Percentiles rank a stretch among this genome's conserved stretches.
These are phyloP conservation scores for Phymastichus coffea DNA, from an alignment of 1,140 invertebrate species.

Conservation along the genomic window DNA sequence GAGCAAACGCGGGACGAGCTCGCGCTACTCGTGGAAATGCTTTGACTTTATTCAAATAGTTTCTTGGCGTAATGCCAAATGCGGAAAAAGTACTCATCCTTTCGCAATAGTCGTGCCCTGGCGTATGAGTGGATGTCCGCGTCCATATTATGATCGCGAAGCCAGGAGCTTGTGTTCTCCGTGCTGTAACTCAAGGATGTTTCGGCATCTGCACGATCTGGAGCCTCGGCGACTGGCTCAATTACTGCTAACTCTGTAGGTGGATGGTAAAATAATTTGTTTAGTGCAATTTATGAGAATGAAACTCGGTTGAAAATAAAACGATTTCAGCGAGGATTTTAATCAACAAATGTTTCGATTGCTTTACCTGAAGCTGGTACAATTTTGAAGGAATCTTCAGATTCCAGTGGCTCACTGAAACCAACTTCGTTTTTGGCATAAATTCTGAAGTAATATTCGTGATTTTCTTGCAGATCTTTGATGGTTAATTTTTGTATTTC, in stretches of 20 bases:
- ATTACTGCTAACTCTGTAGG: conserved; percentile 48
- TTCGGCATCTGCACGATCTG: conserved; percentile 66
- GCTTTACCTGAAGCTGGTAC: conserved; percentile 74
- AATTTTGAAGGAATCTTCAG: conserved; percentile 88
- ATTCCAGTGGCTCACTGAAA: conserved; percentile 88
- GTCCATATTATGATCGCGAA: conserved; percentile 88
- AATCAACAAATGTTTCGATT: not conserved
- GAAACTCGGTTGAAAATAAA: not conserved
- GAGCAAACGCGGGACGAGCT: too few relatives aligned
- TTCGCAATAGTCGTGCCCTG: conserved; percentile 73
- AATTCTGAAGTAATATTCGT: conserved; percentile 87
- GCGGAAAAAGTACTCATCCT: conserved; percentile 93
- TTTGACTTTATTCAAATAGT: conserved; percentile 77
- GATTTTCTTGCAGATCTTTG: conserved; percentile 83
- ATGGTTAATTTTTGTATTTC: conserved; percentile 82
- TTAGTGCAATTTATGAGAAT: not conserved
- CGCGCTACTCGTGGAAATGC: conserved; percentile 41
- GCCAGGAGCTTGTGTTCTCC: conserved; percentile 90
- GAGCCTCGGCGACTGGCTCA: conserved; percentile 61
- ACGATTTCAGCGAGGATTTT: not conserved
- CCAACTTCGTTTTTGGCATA: conserved; percentile 95
- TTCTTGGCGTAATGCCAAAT: conserved; percentile 85
- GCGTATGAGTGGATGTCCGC: conserved; percentile 88
- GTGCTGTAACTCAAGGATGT: conserved; percentile 77
- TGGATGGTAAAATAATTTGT: not conserved